A percentile compares a stretch with the other conserved stretches of the same genome.
phyloP scores from a whole-genome alignment of 2,113 vertebrate genomes.

The Ginglymostoma cirratum region DNA sequence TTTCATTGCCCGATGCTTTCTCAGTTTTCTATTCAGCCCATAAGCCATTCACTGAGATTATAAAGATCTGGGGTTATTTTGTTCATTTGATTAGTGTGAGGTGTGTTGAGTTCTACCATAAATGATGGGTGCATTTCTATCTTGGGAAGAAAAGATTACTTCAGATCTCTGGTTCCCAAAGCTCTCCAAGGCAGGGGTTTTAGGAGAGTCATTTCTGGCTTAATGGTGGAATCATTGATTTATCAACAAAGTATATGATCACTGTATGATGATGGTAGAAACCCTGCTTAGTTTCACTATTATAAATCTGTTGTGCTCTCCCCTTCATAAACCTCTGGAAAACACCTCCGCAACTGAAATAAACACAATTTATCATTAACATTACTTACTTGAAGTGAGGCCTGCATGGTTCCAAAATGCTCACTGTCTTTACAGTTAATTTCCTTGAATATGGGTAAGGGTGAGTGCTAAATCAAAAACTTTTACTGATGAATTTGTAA shows the following conservation, averaged over 20 bases:
- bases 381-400: background rate
- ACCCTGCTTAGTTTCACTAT: background rate
- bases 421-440: background rate
- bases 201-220: background rate
- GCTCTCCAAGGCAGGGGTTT: background rate
- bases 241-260: background rate
- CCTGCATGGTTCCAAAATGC: background rate
- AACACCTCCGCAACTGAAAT: background rate
- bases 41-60: background rate
- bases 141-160: background rate
- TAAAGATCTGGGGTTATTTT: background rate
- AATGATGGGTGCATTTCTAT: background rate
- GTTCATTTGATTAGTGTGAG: background rate
- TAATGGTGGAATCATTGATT: background rate
- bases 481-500: background rate
- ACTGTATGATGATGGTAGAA: background rate
- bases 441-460: background rate
- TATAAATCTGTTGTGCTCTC: background rate
- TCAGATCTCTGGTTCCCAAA: background rate
- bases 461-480: background rate
- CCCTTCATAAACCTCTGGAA: background rate
- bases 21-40: background rate
- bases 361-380: background rate
- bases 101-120: background rate
- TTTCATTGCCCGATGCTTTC: background rate